phyloP scores from a whole-genome alignment of 2,797 vertebrate genomes.

The Chloroceryle amazona region DNA sequence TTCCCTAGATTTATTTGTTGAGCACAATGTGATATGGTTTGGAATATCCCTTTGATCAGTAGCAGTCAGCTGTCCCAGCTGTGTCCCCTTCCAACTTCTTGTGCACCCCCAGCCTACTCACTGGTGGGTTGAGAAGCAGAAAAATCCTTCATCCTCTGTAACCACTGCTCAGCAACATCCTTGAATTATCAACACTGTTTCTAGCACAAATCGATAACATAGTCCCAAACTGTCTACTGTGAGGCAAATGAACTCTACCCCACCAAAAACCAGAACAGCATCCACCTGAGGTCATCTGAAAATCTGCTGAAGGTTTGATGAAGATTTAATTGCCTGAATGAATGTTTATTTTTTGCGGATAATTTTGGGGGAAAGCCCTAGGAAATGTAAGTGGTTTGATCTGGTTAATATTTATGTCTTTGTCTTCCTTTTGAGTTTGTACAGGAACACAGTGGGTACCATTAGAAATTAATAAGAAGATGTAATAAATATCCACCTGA shows the following conservation, averaged over 20 bases:
- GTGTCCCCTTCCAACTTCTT: too few species aligned
- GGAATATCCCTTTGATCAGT: not conserved
- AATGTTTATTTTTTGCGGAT: not conserved
- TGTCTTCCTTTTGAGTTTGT: not conserved
- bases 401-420: not conserved
- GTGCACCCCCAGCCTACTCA: too few species aligned
- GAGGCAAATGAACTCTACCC: not conserved
- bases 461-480: not conserved
- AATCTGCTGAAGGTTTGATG: not conserved
- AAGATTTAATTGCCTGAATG: not conserved
- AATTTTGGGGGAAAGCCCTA: not conserved
- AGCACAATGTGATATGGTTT: not conserved
- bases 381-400: not conserved
- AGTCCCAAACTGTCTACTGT: not conserved
- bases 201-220: not conserved
- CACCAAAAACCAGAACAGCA: not conserved
- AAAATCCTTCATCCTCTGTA: rapidly evolving
- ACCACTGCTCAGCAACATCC: not conserved
- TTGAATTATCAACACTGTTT: not conserved
- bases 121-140: not conserved
- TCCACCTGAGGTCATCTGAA: not conserved
- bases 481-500: not conserved
- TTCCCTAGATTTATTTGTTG: not conserved
- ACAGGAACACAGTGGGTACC: not conserved
- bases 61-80: rapidly evolving